Conservation (phyloP, 2,888 invertebrate species). For the Archips xylosteana region DNA sequence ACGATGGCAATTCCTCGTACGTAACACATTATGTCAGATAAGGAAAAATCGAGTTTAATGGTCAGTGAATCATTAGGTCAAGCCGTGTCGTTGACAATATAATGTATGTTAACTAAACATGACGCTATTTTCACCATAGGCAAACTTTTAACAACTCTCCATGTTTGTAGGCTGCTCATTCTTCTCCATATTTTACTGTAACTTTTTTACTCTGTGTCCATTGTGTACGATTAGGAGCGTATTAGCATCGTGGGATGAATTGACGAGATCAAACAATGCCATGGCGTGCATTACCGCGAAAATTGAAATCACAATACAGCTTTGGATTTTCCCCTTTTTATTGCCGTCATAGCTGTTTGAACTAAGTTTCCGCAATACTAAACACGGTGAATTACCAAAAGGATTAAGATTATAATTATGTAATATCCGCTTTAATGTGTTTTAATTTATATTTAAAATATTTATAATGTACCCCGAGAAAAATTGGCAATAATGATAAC, state of each 20-base stretch:
- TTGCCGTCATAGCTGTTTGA: slow-evolving; percentile 33
- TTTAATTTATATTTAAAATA: not conserved
- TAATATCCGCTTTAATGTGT: slow-evolving; percentile 4
- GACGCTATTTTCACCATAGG: slow-evolving; percentile 55
- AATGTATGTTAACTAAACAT: slow-evolving; percentile 73
- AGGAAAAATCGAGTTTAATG: slow-evolving; percentile 78
- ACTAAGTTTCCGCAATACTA: slow-evolving; percentile 23
- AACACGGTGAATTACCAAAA: slow-evolving; percentile 17
- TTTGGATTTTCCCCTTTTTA: slow-evolving; percentile 57
- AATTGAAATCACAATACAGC: slow-evolving; percentile 56
- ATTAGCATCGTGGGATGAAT: slow-evolving; percentile 60
- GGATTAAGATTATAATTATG: slow-evolving; percentile 22
- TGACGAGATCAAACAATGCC: slow-evolving; percentile 72
- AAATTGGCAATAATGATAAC: not conserved
- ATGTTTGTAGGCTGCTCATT: slow-evolving; percentile 52
- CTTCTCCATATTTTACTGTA: slow-evolving; percentile 46
- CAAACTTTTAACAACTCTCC: slow-evolving; percentile 54
- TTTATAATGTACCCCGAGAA: not conserved
- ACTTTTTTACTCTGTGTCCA: slow-evolving; percentile 62
- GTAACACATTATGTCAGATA: slow-evolving; percentile 72
- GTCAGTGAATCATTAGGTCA: slow-evolving; percentile 83
- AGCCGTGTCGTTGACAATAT: slow-evolving; percentile 78
- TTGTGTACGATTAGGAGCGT: slow-evolving; percentile 60
- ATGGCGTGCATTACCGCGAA: slow-evolving; percentile 67
- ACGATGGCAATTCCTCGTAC: slow-evolving; percentile 27